Base-by-base conservation (phyloP, 2,888 invertebrate species). In the Anoplius nigerrimus region DNA sequence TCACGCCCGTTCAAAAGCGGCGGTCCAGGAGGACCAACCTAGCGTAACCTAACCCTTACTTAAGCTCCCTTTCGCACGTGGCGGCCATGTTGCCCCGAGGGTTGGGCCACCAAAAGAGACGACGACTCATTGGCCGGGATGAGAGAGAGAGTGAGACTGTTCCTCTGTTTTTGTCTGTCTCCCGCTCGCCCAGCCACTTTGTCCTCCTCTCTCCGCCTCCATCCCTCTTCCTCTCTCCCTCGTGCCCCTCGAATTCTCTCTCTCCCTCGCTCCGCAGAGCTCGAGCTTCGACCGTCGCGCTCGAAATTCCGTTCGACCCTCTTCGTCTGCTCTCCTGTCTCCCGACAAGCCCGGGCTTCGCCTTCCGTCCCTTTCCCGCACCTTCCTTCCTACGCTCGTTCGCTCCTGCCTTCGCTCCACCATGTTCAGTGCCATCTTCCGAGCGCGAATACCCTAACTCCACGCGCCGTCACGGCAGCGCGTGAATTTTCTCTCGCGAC, bases 71-170 rank as follows among this genome's bases (percentile, higher is more conserved):
- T 83, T 81, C 72, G 78, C 76, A 71, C 75, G 75, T 75, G 75
- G 75, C 87, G 83, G 88, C 88, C 88, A 88, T 88, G 84, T 87
- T 89, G 83, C 75, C 73, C 76, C 78, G 86, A 87, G 88, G 88
- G 88, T 83, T 84, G 88, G 88, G 85, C 88, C 76, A 78, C 82
- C 82, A 81, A 87, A 85, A 86, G 84, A 85, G 83, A 78, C 80
- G 82, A 74, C 84, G 79, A 82, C 79, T 86, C 85, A 88, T 88
- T 88, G 88, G 88, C 79, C 74, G 74, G 63, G 60, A 67, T n/a
- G n/a, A 46, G 54, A 68, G 52, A 20, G 64, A 58, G 53, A 48
- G 60, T 34, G 20, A 43, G 6, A 21, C 8, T 27, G 53, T 66
- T 61, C 51, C 43, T 52, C 48, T 65, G 65, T 69, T 65, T 60